Evolutionary conservation across 2,888 invertebrate species (phyloP).

Genomic region (Venusia cambrica): DNA sequence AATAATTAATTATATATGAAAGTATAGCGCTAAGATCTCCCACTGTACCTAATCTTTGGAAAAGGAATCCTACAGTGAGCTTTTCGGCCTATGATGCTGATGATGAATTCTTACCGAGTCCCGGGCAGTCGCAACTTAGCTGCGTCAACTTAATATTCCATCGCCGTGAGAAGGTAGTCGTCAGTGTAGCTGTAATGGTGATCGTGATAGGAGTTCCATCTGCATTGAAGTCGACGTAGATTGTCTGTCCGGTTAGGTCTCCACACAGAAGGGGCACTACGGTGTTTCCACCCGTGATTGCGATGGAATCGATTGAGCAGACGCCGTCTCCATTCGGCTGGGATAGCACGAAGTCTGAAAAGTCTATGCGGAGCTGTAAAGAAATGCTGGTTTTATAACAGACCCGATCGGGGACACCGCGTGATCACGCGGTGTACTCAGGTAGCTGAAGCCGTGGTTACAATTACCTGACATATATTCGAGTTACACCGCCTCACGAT

Average conservation of each 20-base stretch:
- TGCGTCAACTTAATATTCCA: conserved; percentile 90
- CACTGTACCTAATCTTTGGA: too few relatives aligned
- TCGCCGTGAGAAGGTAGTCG: conserved; percentile 82
- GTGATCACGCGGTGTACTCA: too few relatives aligned
- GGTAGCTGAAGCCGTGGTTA: too few relatives aligned
- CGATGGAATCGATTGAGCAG: conserved; percentile 86
- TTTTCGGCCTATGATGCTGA: too few relatives aligned
- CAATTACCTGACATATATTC: conserved; percentile 86
- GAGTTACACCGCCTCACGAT: conserved; percentile 85
- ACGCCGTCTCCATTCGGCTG: conserved; percentile 88
- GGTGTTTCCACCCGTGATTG: conserved; percentile 85
- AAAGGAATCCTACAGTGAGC: too few relatives aligned
- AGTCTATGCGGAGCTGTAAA: conserved; percentile 87
- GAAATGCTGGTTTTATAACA: neutral
- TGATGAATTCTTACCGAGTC: conserved; percentile 83
- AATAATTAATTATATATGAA: too few relatives aligned
- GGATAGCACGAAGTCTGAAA: conserved; percentile 85
- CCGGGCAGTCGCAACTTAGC: conserved; percentile 86
- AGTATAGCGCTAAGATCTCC: too few relatives aligned
- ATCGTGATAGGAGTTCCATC: conserved; percentile 85
- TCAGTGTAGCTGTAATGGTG: conserved; percentile 82
- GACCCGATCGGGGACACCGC: too few relatives aligned
- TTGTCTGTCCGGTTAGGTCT: conserved; percentile 89
- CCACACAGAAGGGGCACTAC: conserved; percentile 88
- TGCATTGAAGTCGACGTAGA: conserved; percentile 88